A percentile compares a stretch with the other conserved stretches of the same genome.
phyloP scores from a whole-genome alignment of 2,797 vertebrate species.

The Takifugu ocellatus region DNA sequence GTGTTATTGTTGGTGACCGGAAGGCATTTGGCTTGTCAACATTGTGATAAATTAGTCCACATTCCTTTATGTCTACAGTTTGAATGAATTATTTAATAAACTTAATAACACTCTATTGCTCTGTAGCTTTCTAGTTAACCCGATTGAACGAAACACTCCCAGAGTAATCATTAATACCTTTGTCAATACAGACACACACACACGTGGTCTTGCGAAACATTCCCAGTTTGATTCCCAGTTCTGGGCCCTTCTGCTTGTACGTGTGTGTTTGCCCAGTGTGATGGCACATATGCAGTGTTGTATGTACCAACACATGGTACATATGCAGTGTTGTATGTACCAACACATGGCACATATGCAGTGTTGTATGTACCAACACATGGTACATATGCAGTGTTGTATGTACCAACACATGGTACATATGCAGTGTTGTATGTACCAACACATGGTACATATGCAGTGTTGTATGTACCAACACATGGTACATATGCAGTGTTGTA shows the following conservation, averaged over 20 bases:
- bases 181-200: conserved; percentile 6
- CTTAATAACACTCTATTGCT: neutral
- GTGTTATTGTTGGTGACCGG: conserved; percentile 5
- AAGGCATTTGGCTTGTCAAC: conserved; percentile 14
- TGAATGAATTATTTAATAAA: neutral
- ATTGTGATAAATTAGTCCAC: neutral
- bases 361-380: too few species aligned
- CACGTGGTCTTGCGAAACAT: conserved; percentile 6
- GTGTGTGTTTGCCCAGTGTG: conserved; percentile 24
- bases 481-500: too few species aligned
- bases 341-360: too few species aligned
- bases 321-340: too few species aligned
- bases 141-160: conserved; percentile 2
- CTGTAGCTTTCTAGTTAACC: neutral
- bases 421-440: too few species aligned
- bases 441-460: too few species aligned
- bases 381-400: too few species aligned
- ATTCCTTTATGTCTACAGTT: neutral
- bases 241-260: neutral
- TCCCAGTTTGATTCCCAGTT: conserved; percentile 8
- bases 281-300: neutral
- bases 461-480: too few species aligned
- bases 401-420: too few species aligned
- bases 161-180: conserved; percentile 11
- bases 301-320: too few species aligned